Conservation (phyloP, 1,140 invertebrate species). For the Coptotermes formosanus region DNA sequence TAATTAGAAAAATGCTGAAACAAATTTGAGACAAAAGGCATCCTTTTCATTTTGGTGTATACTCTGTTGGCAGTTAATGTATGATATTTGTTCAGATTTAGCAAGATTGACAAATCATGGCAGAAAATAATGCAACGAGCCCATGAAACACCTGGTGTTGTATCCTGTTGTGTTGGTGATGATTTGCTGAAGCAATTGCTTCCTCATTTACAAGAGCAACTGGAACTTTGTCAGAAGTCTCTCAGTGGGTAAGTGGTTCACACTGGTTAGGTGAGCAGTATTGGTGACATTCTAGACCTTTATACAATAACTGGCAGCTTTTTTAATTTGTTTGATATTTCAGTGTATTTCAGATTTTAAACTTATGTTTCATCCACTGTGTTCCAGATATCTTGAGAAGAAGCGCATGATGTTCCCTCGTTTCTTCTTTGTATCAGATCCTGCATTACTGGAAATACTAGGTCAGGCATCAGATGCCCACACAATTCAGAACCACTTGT, state of each 20-base stretch:
- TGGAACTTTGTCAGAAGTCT: constrained; percentile 96
- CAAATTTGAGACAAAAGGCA: neutral
- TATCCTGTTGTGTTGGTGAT: constrained; percentile 93
- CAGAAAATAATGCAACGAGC: constrained; percentile 96
- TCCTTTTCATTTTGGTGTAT: neutral
- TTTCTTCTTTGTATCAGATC: constrained; percentile 98
- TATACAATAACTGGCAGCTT: too few relatives aligned
- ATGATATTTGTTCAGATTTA: constrained; percentile 60
- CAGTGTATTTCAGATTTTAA: neutral
- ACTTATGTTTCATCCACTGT: constrained; percentile 22
- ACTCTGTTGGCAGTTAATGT: neutral
- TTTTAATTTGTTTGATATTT: neutral
- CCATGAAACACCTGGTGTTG: constrained; percentile 92
- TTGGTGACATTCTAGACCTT: neutral
- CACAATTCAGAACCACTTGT: constrained; percentile 93
- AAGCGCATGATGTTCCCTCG: constrained; percentile 96
- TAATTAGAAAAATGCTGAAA: neutral
- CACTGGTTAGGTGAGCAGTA: neutral
- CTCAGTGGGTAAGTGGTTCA: constrained; percentile 70
- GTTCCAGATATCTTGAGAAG: constrained; percentile 82
- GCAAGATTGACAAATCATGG: constrained; percentile 97
- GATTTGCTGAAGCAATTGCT: constrained; percentile 88
- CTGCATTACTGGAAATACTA: constrained; percentile 90
- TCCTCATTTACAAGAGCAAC: constrained; percentile 93
- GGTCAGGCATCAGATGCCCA: constrained; percentile 97